A percentile compares a stretch with the other conserved stretches of the same genome.
Conservation (phyloP, 2,797 vertebrate genomes). For the Moxostoma hubbsi region DNA sequence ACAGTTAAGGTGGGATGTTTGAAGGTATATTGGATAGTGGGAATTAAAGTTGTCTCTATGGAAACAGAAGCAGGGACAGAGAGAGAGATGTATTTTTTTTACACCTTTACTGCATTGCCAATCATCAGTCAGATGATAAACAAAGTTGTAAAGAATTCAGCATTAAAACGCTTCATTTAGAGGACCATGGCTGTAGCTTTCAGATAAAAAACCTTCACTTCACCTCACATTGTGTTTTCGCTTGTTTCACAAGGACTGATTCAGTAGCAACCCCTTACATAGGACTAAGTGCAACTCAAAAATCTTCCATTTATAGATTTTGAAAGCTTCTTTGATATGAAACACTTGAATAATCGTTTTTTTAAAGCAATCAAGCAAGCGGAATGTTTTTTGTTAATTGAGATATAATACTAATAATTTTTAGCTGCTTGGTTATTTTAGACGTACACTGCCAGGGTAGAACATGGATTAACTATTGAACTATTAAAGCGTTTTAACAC, state of each 20-base stretch:
- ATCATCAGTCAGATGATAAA: constrained; percentile 43
- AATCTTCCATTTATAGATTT: constrained; percentile 40
- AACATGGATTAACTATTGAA: neutral
- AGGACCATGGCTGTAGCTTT: constrained; percentile 22
- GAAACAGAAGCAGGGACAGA: constrained; percentile 37
- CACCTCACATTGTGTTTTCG: neutral
- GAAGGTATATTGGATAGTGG: neutral
- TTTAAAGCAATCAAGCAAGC: neutral
- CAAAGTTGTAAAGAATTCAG: constrained; percentile 39
- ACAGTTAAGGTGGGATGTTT: constrained; percentile 24
- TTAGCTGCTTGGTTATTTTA: neutral
- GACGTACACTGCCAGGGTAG: neutral
- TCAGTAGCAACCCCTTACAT: neutral
- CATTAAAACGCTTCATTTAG: neutral
- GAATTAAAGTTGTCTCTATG: constrained; percentile 25
- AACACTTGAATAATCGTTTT: constrained; percentile 7
- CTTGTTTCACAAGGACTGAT: constrained; percentile 20
- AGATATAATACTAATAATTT: neutral
- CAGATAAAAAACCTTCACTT: constrained; percentile 3
- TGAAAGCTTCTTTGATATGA: constrained; percentile 34
- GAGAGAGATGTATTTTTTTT: constrained; percentile 18
- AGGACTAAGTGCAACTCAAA: constrained; percentile 19
- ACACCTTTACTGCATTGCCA: constrained; percentile 43
- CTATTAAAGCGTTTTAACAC: constrained; percentile 5
- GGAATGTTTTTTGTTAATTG: constrained; percentile 3